phyloP scores from a whole-genome alignment of 2,888 invertebrate genomes.

The Anaspis maculata region DNA sequence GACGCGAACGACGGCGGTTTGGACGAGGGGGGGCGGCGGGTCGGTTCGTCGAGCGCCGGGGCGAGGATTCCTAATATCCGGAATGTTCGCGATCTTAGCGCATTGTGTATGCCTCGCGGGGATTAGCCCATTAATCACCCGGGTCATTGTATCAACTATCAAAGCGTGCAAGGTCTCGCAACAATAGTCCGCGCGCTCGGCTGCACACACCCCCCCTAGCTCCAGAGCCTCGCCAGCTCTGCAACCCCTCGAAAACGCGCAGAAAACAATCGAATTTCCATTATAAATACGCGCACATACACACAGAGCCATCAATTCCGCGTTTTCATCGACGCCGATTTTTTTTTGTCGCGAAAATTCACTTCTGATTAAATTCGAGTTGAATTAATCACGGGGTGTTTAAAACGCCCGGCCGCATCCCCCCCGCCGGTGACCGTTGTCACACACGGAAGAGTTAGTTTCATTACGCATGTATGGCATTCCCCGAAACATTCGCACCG shows the following conservation, averaged over 20 bases:
- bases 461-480: conserved; percentile 16
- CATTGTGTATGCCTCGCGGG: conserved; percentile 45
- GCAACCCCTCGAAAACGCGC: conserved; percentile 8
- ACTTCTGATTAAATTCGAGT: too few species aligned
- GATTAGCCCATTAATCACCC: conserved; percentile 45
- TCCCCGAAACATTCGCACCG: conserved; percentile 14
- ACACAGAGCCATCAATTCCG: conserved; percentile 13
- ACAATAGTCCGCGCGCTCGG: conserved; percentile 40
- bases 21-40: conserved; percentile 12
- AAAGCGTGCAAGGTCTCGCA: conserved; percentile 44
- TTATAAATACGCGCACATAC: conserved; percentile 12
- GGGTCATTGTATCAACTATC: conserved; percentile 48
- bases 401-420: too few species aligned
- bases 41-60: too few species aligned
- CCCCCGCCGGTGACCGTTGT: too few species aligned
- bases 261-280: conserved; percentile 17
- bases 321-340: conserved; percentile 9
- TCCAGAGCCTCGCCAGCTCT: conserved; percentile 4
- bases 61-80: conserved; percentile 45
- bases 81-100: conserved; percentile 43
- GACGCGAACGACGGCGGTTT: too few species aligned
- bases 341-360: too few species aligned
- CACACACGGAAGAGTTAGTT: conserved; percentile 9
- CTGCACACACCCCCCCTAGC: conserved; percentile 33
- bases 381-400: too few species aligned